Evolutionary conservation across 2,113 vertebrate species (phyloP), one percentile per base, ranked within the genome.

Genomic region (Hypocryptadius cinnamomeus): DNA sequence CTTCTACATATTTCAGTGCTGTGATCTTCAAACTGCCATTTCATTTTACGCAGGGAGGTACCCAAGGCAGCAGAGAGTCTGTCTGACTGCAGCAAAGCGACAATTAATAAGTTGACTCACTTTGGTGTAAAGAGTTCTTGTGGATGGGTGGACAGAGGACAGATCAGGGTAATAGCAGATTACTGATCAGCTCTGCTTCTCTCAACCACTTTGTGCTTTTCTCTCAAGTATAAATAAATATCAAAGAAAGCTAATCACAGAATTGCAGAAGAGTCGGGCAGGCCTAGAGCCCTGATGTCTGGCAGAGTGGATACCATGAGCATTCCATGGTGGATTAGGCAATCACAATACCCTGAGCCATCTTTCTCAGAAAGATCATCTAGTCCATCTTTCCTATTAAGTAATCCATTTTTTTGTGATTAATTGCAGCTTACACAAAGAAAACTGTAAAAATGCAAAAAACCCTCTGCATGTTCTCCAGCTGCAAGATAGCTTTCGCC

Each of bases 21-120:
- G 79, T 20, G 5, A 57, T 93, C 69, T 81, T 81, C 79, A 85
- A 83, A 90, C 48, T 83, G 82, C 90, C 84, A 91, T 85, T 95
- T 94, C 82, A 78, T 86, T 79, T 83, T 56, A 93, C 3, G 57
- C 65, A 92, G 80, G 50, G 77, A 81, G 53, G 53, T 30, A 93
- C 59, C 72, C 79, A 88, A 68, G 56, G 85, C 90, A 86, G 92
- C 45, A 91, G 79, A 25, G 16, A 70, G 77, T 71, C 69, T 23
- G 0, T 59, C 79, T 87, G 74, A 85, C 85, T 88, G 82, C 45
- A 5, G 69, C 12, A 45, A 93, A 90, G 90, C 13, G 15, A 88
- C 33, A 2, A 80, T 61, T 35, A 89, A 1, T 63, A 85, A 90
- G 60, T 85, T 78, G 60, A 91, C 89, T 90, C 79, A 90, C 61